phyloP scores from a whole-genome alignment of 2,113 vertebrate species.

The Sapajus apella region DNA sequence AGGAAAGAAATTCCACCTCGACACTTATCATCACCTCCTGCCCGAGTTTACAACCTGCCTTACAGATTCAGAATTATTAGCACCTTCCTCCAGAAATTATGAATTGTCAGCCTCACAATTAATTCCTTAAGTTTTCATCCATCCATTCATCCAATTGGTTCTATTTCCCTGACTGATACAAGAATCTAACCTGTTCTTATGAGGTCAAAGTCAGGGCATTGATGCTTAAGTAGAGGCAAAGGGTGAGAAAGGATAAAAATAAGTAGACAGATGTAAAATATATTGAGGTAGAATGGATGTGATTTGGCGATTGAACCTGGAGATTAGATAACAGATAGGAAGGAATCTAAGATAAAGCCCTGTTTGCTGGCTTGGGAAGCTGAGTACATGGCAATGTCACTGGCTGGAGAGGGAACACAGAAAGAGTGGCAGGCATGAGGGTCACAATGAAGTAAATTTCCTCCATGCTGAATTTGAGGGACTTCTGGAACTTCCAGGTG shows the following conservation, averaged over 20 bases:
- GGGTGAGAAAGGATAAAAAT: not conserved
- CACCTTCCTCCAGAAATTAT: not conserved
- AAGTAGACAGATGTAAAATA: not conserved
- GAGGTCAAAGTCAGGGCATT: not conserved
- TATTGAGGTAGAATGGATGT: not conserved
- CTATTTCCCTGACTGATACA: not conserved
- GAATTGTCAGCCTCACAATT: not conserved
- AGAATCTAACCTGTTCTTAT: not conserved
- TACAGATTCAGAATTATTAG: not conserved
- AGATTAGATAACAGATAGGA: not conserved
- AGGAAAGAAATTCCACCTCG: not conserved
- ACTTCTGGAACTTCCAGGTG: not conserved
- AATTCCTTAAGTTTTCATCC: not conserved
- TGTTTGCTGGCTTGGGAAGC: not conserved
- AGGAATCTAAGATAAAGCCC: not conserved
- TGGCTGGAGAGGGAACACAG: not conserved
- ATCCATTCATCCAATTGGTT: not conserved
- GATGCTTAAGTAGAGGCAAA: not conserved
- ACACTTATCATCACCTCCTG: not conserved
- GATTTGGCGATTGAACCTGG: not conserved
- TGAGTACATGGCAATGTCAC: fast-evolving
- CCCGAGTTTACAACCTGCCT: not conserved
- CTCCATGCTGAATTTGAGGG: not conserved
- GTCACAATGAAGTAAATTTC: not conserved
- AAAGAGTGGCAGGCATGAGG: not conserved